Percentiles rank a stretch among this genome's conserved stretches.
Conservation (phyloP, 2,113 vertebrate species). For the Columba livia region DNA sequence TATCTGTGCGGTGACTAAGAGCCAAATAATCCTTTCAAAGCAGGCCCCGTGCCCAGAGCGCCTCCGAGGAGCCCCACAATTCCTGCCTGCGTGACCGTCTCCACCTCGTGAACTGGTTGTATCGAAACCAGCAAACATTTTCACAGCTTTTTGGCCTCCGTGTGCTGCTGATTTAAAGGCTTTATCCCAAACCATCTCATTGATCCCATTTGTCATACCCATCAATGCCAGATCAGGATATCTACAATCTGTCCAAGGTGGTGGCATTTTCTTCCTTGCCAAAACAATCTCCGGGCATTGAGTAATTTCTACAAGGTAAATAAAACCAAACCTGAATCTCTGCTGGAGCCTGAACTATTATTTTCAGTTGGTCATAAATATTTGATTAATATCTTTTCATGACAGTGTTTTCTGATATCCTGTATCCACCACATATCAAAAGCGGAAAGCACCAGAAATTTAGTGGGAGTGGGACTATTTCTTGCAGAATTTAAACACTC, state of each 20-base stretch:
- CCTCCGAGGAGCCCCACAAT: accelerated
- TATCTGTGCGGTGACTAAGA: background rate
- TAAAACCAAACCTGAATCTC: background rate
- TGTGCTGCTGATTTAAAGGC: background rate
- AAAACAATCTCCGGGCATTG: background rate
- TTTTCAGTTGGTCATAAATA: background rate
- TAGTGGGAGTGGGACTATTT: background rate
- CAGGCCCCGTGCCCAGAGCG: background rate
- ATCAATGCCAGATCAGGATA: background rate
- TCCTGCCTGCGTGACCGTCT: background rate
- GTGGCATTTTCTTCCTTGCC: background rate
- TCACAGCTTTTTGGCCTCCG: background rate
- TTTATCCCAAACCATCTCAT: background rate
- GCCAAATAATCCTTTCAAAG: background rate
- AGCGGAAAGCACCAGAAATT: background rate
- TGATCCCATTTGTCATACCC: background rate
- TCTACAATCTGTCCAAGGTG: background rate
- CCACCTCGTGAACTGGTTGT: background rate
- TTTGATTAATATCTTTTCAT: background rate
- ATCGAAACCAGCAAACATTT: background rate
- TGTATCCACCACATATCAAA: background rate
- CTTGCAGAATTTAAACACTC: background rate
- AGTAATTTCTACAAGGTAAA: background rate
- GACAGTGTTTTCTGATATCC: background rate
- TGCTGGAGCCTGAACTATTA: background rate